Evolutionary conservation across 2,113 vertebrate species (phyloP), one percentile per base, ranked within the genome.

Genomic region (Phrynocephalus versicolor): DNA sequence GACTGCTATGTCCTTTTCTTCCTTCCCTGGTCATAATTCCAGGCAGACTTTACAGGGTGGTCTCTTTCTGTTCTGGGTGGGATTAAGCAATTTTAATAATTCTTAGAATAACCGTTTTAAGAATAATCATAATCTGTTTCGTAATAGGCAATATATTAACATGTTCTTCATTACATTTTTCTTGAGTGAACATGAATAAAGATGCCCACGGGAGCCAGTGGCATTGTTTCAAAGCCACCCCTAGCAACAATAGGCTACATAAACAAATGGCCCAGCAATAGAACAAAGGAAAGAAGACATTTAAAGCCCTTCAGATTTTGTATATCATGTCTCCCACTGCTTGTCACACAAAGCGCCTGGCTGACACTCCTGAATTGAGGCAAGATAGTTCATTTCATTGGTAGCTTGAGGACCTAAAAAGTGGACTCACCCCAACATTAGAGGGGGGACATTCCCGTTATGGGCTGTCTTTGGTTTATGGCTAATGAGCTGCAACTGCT

Each of bases 1-100:
- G 89, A 88, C 89, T 92, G 18, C 87, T 8, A 2, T 90, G 60
- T 88, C 90, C 65, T 58, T n/a, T 33, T 80, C 13, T 62, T 9
- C 37, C 27, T 4, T 27, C 30, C 27, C 64, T 27, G 23, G 64
- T 27, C 84, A 64, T 88, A 71, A 51, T 88, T 64, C 62, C 35
- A 67, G 58, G 35, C 60, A 87, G 88, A 65, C 89, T 92, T 89
- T n/a, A n/a, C 71, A 78, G 89, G 58, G 86, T 93, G 92, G 85
- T 83, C 86, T 79, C 92, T 79, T 93, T 73, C 39, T 80, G 88
- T 92, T 87, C 85, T 94, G 85, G 89, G 69, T 85, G 69, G 84
- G 78, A 79, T 88, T 92, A 70, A 90, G 88, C 90, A 92, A 91
- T 87, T 79, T 84, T 81, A 87, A 85, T 88, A 90, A 83, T 92